phyloP scores from a whole-genome alignment of 2,888 invertebrate species.

The Punctoribates punctum region DNA sequence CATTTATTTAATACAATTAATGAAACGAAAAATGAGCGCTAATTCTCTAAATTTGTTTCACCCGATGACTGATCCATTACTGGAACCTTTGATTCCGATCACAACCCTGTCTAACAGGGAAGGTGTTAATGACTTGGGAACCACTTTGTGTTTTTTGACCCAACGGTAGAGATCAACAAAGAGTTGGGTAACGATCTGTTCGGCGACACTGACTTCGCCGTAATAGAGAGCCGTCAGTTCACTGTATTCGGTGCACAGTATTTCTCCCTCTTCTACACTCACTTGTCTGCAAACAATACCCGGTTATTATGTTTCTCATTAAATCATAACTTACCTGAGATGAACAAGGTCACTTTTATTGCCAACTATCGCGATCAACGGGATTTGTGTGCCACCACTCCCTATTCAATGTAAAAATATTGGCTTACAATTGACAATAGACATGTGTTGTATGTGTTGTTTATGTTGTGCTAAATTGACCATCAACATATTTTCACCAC shows the following conservation, averaged over 20 bases:
- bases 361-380: constrained; percentile 70
- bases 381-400: constrained; percentile 30
- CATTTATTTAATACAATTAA: background rate
- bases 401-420: background rate
- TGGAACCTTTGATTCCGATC: constrained; percentile 40
- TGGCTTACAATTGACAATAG: no score
- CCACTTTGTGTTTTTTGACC: constrained; percentile 39
- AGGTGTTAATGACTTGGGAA: constrained; percentile 29
- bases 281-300: constrained; percentile 62
- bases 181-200: constrained; percentile 34
- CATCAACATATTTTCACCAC: no score
- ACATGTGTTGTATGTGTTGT: no score
- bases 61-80: constrained; percentile 24
- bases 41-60: background rate
- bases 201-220: constrained; percentile 40
- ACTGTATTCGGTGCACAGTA: constrained; percentile 42
- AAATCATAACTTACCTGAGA: constrained; percentile 54
- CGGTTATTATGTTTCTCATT: background rate
- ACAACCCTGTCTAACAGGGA: constrained; percentile 38
- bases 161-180: constrained; percentile 38
- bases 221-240: constrained; percentile 34
- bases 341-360: constrained; percentile 90
- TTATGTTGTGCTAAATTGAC: no score
- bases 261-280: constrained; percentile 72
- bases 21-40: background rate